Base-by-base conservation (phyloP, 2,888 invertebrate species). In the Platycheirus albimanus region DNA sequence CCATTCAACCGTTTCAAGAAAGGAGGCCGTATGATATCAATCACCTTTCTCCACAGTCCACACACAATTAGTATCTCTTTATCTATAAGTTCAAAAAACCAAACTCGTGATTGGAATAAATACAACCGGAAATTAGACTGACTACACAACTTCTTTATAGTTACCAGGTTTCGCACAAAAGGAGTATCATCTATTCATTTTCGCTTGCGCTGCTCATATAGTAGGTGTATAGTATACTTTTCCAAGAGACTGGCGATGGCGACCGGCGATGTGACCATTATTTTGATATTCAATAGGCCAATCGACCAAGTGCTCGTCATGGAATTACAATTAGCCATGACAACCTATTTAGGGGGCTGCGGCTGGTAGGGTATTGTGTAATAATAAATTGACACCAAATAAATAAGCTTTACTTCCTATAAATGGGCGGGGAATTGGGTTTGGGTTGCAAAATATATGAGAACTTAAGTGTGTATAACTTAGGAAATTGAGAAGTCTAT, bases 1-100 rank as follows among this genome's bases (percentile, higher is more conserved):
- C n/a, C 30, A 13, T 47, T 11, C 52, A 28, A 72, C 51, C 66
- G 61, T 54, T 28, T 58, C n/a, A 24, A 63, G 19, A 49, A 47
- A 61, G 17, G 33, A 61, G 24, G 33, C 41, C 15, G 19, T n/a
- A n/a, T 41, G 75, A 75, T 80, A 76, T 76, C 76, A 75, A 80
- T 70, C 76, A 76, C 69, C 43, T 56, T 70, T 80, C 70, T 80
- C 70, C 38, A 45, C n/a, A n/a, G n/a, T n/a, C n/a, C n/a, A n/a
- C n/a, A n/a, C 70, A 71, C 81, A 81, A 81, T 81, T 81, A 81
- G 81, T 77, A 66, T 66, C 81, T 33, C 33, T n/a, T n/a, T n/a
- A n/a, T n/a, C n/a, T n/a, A n/a, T n/a, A n/a, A 17, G 77, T 66
- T 77, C 47, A 38, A 81, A 71, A 67, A 24, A n/a, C n/a, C 52